These are phyloP conservation scores for Petrocephalus schoutedeni DNA, from an alignment of 2,797 vertebrate species.

Conservation along the genomic window DNA sequence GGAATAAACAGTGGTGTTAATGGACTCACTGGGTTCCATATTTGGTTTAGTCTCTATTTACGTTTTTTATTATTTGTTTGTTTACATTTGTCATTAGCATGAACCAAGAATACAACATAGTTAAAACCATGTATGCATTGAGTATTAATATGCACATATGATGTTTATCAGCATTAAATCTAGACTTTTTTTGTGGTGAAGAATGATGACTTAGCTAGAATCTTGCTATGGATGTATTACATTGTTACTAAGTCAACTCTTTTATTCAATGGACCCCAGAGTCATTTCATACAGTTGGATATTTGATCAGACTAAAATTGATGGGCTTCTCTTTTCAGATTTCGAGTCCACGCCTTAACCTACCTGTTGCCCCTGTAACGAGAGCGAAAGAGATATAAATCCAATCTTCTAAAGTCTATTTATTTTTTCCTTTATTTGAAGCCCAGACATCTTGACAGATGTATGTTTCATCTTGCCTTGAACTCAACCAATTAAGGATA, in stretches of 20 bases:
- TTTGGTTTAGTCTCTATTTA: neutral
- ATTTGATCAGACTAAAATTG: neutral
- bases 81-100: slow-evolving; percentile 1
- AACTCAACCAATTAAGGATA: neutral
- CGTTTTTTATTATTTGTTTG: neutral
- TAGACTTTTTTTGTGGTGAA: neutral
- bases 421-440: slow-evolving; percentile 8
- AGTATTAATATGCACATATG: neutral
- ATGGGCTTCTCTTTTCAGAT: neutral
- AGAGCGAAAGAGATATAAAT: neutral
- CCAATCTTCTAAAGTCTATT: neutral
- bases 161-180: neutral
- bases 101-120: neutral
- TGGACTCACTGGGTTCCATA: neutral
- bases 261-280: neutral
- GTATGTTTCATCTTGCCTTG: neutral
- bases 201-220: neutral
- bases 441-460: neutral
- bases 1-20: neutral
- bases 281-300: neutral
- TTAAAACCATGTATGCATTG: neutral
- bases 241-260: neutral
- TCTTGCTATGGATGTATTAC: neutral
- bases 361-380: neutral
- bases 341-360: neutral